These are phyloP conservation scores for Chitala chitala DNA, from an alignment of 2,113 vertebrate genomes.

Conservation along the genomic window DNA sequence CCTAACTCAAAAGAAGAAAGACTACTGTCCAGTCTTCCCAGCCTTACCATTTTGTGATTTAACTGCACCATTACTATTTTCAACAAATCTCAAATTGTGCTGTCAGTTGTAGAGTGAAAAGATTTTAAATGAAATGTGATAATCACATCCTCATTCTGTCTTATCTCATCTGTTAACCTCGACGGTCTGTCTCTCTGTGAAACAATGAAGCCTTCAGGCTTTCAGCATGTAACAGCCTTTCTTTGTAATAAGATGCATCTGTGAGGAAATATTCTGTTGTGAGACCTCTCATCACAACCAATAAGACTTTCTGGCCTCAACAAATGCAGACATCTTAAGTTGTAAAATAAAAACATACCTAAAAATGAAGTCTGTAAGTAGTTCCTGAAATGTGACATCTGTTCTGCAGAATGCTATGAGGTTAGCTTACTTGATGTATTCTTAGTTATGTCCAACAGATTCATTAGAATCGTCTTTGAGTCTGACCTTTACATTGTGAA, in stretches of 20 bases:
- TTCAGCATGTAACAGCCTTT: neutral
- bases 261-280: neutral
- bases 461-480: too few relatives aligned
- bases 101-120: constrained; percentile 34
- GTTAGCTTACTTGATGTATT: too few relatives aligned
- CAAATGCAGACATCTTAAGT: neutral
- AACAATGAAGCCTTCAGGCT: constrained; percentile 54
- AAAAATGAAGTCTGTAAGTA: too few relatives aligned
- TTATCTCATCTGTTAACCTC: constrained; percentile 47
- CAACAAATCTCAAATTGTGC: constrained; percentile 1
- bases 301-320: neutral
- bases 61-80: constrained; percentile 49
- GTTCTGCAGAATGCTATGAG: neutral
- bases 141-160: constrained; percentile 50
- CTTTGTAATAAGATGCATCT: neutral
- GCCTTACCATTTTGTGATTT: constrained; percentile 32
- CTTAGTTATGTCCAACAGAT: too few relatives aligned
- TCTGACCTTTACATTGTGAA: too few relatives aligned
- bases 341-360: too few relatives aligned
- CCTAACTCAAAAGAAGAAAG: constrained; percentile 18
- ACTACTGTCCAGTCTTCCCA: neutral
- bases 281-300: neutral
- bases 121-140: constrained; percentile 44
- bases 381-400: neutral
- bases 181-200: constrained; percentile 50